Conservation (phyloP, 2,888 invertebrate genomes). For the Oxytorus armatus region DNA sequence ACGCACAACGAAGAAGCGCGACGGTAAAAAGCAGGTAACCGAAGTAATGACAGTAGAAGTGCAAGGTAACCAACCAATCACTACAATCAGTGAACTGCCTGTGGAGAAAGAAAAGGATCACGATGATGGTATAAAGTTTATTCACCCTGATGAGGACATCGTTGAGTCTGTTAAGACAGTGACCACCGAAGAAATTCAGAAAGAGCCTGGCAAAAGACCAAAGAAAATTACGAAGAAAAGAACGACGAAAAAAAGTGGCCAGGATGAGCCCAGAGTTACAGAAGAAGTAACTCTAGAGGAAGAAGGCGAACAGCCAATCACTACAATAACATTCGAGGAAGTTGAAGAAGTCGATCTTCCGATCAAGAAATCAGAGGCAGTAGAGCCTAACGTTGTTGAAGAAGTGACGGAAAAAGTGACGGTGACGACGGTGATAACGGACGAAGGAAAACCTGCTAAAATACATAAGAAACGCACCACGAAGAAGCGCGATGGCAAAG, state of each 20-base stretch:
- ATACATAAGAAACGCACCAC: slow-evolving; percentile 70
- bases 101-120: no score
- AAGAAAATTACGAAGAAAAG: slow-evolving; percentile 66
- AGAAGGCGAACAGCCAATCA: slow-evolving; percentile 64
- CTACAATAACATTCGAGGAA: slow-evolving; percentile 31
- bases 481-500: slow-evolving; percentile 68
- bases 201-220: slow-evolving; percentile 68
- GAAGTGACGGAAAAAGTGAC: slow-evolving; percentile 79
- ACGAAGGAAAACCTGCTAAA: slow-evolving; percentile 78
- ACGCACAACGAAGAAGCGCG: no score
- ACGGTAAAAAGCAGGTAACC: slow-evolving; percentile 84
- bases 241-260: slow-evolving; percentile 52
- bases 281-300: slow-evolving; percentile 75
- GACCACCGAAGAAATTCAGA: slow-evolving; percentile 71
- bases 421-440: slow-evolving; percentile 79
- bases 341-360: slow-evolving; percentile 44
- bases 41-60: slow-evolving; percentile 84
- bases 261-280: slow-evolving; percentile 70
- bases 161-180: slow-evolving; percentile 68
- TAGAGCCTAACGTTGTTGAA: slow-evolving; percentile 39
- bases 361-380: slow-evolving; percentile 79
- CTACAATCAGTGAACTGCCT: no score
- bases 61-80: slow-evolving; percentile 59
- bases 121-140: no score
- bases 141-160: no score